Conservation (phyloP, 2,113 vertebrate species). For the Plotosus lineatus region DNA sequence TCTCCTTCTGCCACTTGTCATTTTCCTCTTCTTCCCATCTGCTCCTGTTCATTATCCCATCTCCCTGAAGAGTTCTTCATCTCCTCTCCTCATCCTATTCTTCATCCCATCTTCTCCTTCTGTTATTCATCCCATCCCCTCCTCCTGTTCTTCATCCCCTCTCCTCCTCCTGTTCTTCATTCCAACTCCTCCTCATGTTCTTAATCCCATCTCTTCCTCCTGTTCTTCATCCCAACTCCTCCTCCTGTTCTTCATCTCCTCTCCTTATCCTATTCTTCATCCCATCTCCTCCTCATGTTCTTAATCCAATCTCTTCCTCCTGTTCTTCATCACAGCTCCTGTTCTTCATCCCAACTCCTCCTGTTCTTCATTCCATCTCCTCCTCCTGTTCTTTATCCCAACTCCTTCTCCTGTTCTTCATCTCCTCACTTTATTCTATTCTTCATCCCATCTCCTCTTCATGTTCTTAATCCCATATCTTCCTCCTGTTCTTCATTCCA, state of each 20-base stretch:
- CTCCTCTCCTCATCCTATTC: constrained; percentile 61
- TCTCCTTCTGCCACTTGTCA: too few relatives aligned
- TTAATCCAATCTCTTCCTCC: neutral
- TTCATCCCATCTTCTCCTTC: constrained; percentile 45
- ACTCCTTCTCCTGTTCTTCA: too few relatives aligned
- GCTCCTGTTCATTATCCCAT: too few relatives aligned
- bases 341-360: neutral
- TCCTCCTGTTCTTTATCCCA: constrained; percentile 60
- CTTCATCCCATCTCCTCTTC: neutral
- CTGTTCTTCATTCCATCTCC: constrained; percentile 45
- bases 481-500: neutral
- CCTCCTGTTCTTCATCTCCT: too few relatives aligned
- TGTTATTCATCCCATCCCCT: constrained; percentile 13
- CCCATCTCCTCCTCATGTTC: neutral
- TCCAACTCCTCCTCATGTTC: too few relatives aligned
- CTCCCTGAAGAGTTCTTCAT: constrained; percentile 45
- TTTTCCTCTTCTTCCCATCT: neutral
- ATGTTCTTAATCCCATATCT: neutral
- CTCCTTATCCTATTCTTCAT: too few relatives aligned
- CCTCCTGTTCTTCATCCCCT: too few relatives aligned
- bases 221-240: too few relatives aligned
- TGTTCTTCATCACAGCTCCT: neutral
- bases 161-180: too few relatives aligned
- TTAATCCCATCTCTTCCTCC: too few relatives aligned
- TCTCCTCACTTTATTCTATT: too few relatives aligned